These are phyloP conservation scores for Cyclura pinguis DNA, from an alignment of 2,797 vertebrate species.

Conservation along the genomic window DNA sequence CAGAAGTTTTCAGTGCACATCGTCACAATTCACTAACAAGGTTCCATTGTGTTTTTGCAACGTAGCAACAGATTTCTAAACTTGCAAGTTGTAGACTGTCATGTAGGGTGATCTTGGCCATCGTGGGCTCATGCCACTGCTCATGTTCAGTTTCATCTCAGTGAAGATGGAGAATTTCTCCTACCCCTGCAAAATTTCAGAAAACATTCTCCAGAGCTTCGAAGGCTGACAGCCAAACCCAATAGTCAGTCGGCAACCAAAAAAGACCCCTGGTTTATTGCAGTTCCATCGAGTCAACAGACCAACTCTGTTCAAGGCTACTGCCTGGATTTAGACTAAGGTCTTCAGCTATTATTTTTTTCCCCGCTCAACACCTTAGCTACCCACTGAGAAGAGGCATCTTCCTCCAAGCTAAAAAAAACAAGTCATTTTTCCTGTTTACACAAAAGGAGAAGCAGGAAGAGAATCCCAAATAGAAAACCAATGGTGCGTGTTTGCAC, in stretches of 20 bases:
- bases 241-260: too few relatives aligned
- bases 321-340: too few relatives aligned
- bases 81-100: too few relatives aligned
- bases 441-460: slow-evolving; percentile 29
- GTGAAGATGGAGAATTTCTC: not conserved
- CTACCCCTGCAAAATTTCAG: not conserved
- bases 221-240: not conserved
- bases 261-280: too few relatives aligned
- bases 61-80: too few relatives aligned
- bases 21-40: too few relatives aligned
- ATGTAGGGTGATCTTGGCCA: too few relatives aligned
- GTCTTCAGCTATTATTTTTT: not conserved
- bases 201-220: not conserved
- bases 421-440: slow-evolving; percentile 54
- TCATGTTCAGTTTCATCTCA: not conserved
- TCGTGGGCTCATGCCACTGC: not conserved
- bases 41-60: too few relatives aligned
- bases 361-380: not conserved
- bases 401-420: slow-evolving; percentile 30
- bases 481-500: slow-evolving; percentile 52
- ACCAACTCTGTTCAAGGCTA: too few relatives aligned
- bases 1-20: too few relatives aligned
- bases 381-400: slow-evolving; percentile 1
- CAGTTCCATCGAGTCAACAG: too few relatives aligned
- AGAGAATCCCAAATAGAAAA: slow-evolving; percentile 46